Percentiles rank a stretch among this genome's conserved stretches.
Evolutionary conservation across 2,113 vertebrate species (phyloP).

Genomic region (Diadophis punctatus): DNA sequence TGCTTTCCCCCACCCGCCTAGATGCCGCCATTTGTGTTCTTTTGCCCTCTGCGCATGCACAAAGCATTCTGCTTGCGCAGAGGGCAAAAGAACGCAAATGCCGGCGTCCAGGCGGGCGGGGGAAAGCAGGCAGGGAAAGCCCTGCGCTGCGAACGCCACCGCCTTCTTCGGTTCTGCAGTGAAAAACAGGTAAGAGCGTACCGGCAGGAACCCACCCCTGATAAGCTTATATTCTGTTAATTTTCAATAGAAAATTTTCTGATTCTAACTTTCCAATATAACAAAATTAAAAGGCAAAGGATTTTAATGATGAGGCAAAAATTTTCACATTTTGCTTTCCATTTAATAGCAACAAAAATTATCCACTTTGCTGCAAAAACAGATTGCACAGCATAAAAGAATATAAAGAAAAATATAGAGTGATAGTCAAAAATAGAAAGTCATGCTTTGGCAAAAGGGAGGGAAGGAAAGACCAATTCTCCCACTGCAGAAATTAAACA

Average conservation of each 20-base stretch:
- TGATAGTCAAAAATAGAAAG: slow-evolving; percentile 12
- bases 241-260: neutral
- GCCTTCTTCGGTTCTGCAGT: no score
- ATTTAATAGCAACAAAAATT: neutral
- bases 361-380: slow-evolving; percentile 7
- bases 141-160: no score
- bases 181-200: no score
- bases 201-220: no score
- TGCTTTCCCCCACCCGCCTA: no score
- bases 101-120: no score
- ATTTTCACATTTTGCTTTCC: neutral
- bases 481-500: neutral
- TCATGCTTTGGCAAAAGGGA: neutral
- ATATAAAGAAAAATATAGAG: slow-evolving; percentile 11
- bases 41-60: no score
- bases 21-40: no score
- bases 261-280: neutral
- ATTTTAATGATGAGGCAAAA: neutral
- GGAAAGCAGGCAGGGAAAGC: no score
- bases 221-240: neutral
- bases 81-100: no score
- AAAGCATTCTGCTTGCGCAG: no score
- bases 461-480: neutral
- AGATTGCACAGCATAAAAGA: neutral
- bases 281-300: neutral